A percentile compares a stretch with the other conserved stretches of the same genome.
Evolutionary conservation across 2,888 invertebrate genomes (phyloP).

Genomic region (Xylota segnis): DNA sequence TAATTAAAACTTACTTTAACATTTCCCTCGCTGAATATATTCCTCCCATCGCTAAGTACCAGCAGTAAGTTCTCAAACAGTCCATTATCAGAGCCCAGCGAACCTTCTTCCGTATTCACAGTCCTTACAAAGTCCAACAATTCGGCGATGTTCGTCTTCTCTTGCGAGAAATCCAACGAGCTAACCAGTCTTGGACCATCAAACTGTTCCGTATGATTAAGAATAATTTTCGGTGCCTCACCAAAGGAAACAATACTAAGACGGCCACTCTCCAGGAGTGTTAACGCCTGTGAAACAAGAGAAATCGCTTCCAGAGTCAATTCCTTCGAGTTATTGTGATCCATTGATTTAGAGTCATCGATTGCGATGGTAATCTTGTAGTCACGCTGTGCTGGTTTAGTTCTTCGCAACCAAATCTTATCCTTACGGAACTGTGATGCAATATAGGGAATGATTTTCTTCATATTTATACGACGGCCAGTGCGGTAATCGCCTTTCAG

Average conservation of each 20-base stretch:
- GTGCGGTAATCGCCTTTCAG: conserved; percentile 98
- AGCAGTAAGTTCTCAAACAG: conserved; percentile 89
- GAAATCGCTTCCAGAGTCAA: conserved; percentile 98
- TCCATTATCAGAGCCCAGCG: conserved; percentile 83
- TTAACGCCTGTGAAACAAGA: conserved; percentile 94
- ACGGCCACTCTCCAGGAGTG: conserved; percentile 96
- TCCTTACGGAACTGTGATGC: conserved; percentile 99
- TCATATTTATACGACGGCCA: conserved; percentile 98
- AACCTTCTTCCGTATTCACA: conserved; percentile 86
- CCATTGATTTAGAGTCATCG: conserved; percentile 97
- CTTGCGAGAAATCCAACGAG: conserved; percentile 94
- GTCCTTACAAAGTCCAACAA: conserved; percentile 92
- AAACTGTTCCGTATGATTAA: conserved; percentile 92
- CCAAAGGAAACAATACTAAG: conserved; percentile 97
- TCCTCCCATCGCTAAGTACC: conserved; percentile 97
- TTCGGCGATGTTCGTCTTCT: conserved; percentile 93
- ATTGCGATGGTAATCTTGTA: conserved; percentile 98
- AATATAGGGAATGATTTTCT: conserved; percentile 98
- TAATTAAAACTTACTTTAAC: conserved; percentile 86
- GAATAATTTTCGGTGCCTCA: conserved; percentile 92
- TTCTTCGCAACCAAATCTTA: conserved; percentile 98
- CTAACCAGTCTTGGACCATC: conserved; percentile 93
- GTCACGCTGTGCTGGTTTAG: conserved; percentile 97
- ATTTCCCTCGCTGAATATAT: conserved; percentile 95
- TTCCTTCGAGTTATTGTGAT: conserved; percentile 94